Conservation (phyloP, 1,140 invertebrate genomes). For the Formica selysi region DNA sequence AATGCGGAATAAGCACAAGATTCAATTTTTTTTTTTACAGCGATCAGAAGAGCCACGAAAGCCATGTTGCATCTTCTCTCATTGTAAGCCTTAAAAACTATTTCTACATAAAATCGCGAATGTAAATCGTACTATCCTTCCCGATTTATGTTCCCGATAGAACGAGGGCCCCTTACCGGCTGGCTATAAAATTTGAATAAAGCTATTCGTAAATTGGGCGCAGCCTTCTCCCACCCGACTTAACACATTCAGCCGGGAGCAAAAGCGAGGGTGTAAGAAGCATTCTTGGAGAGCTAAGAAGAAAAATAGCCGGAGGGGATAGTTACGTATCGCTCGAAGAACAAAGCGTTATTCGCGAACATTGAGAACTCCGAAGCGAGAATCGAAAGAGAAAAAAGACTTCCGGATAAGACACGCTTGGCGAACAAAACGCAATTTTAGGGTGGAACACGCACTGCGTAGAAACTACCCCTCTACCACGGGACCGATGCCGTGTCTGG, state of each 20-base stretch:
- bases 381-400: not conserved
- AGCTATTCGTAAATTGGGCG: constrained; percentile 60
- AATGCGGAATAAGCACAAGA: constrained; percentile 39
- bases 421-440: constrained; percentile 43
- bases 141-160: constrained; percentile 37
- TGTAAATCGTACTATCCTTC: constrained; percentile 19
- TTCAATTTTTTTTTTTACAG: not conserved
- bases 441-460: constrained; percentile 76
- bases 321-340: not conserved
- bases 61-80: not conserved
- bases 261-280: constrained; percentile 13
- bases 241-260: constrained; percentile 19
- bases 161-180: not conserved
- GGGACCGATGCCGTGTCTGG: constrained; percentile 70
- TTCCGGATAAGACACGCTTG: not conserved
- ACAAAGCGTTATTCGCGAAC: constrained; percentile 1
- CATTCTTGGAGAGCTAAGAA: not conserved
- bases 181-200: constrained; percentile 64
- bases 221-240: constrained; percentile 24
- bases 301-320: not conserved
- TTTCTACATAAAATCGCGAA: constrained; percentile 14
- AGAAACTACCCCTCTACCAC: constrained; percentile 71
- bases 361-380: not conserved
- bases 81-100: not conserved
- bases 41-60: not conserved